These are phyloP conservation scores for Aselliscus stoliczkanus DNA, from an alignment of 2,797 vertebrate species.

Conservation along the genomic window DNA sequence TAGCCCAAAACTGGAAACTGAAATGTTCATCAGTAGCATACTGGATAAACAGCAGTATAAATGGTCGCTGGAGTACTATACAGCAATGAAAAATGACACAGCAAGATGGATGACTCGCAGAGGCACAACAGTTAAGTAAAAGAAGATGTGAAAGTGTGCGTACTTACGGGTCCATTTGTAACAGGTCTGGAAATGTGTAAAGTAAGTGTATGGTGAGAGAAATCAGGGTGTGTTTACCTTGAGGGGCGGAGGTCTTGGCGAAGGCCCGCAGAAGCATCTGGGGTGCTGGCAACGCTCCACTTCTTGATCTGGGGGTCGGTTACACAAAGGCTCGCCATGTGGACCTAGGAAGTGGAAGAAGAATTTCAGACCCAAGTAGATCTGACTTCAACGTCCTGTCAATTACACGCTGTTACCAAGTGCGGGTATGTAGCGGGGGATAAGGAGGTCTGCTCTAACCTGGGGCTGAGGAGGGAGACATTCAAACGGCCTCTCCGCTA, in stretches of 20 bases:
- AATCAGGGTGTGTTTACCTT: neutral
- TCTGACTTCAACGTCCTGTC: neutral
- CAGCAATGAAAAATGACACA: neutral
- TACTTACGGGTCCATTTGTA: no score
- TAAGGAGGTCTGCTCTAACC: neutral
- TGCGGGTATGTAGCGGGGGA: no score
- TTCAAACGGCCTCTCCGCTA: neutral
- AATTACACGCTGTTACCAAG: neutral
- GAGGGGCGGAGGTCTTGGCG: neutral
- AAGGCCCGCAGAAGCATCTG: neutral
- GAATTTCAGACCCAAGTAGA: neutral
- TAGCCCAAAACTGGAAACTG: neutral
- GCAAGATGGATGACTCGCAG: neutral
- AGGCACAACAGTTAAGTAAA: neutral
- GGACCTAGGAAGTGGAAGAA: neutral
- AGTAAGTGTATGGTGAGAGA: neutral
- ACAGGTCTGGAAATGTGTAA: neutral
- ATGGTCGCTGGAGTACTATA: neutral
- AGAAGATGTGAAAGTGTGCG: neutral
- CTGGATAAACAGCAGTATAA: neutral
- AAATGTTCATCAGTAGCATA: neutral
- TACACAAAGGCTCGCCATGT: neutral
- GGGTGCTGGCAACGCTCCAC: no score
- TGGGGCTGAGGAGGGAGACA: rapidly evolving
- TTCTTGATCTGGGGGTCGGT: neutral